A percentile compares a stretch with the other conserved stretches of the same genome.
Conservation (phyloP, 2,888 invertebrate genomes). For the Xylota sylvarum region DNA sequence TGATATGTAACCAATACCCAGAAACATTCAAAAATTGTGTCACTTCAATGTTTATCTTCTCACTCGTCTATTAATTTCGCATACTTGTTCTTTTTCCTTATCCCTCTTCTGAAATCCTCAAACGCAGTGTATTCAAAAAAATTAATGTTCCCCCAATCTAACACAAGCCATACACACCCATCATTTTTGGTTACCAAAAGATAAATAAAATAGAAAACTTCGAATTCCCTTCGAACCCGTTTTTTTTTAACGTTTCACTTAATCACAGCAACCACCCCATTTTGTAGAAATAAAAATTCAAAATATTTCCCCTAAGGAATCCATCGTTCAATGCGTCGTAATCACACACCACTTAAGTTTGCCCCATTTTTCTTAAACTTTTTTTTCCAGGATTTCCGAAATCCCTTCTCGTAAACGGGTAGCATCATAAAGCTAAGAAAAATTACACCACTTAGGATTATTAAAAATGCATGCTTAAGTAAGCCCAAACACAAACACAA, state of each 20-base stretch:
- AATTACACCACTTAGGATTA: constrained; percentile 53
- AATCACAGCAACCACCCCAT: constrained; percentile 7
- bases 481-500: not conserved
- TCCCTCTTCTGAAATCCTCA: too few species aligned
- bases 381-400: not conserved
- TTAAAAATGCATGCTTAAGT: constrained; percentile 53
- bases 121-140: not conserved
- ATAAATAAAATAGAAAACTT: not conserved
- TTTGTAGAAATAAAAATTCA: constrained; percentile 12
- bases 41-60: too few species aligned
- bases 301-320: constrained; percentile 15
- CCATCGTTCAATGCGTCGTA: constrained; percentile 11
- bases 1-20: too few species aligned
- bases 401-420: not conserved
- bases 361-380: constrained; percentile 15
- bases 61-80: too few species aligned
- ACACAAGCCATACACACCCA: not conserved
- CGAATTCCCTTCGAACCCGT: not conserved
- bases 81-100: too few species aligned
- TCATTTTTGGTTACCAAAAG: not conserved
- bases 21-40: too few species aligned
- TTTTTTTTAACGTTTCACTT: constrained; percentile 6
- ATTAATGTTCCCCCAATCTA: not conserved
- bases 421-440: constrained; percentile 31
- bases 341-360: constrained; percentile 23